These are phyloP conservation scores for Lagria hirta DNA, from an alignment of 2,888 invertebrate genomes.

Conservation along the genomic window DNA sequence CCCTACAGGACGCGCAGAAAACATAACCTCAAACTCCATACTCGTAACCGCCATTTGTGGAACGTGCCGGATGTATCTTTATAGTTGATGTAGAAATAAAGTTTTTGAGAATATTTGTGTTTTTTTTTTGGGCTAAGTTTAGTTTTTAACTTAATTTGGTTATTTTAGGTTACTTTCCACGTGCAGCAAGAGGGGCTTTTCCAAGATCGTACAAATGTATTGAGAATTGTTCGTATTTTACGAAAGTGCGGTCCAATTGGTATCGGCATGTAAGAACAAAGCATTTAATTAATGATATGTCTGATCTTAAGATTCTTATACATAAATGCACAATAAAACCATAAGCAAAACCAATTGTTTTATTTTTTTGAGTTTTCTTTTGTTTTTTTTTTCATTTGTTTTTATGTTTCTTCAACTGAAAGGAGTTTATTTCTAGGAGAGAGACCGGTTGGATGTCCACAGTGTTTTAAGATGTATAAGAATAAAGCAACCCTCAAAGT, in stretches of 20 bases:
- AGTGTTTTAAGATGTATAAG: slow-evolving; percentile 35
- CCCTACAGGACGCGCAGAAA: slow-evolving; percentile 53
- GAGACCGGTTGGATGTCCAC: slow-evolving; percentile 29
- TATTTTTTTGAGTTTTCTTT: too few species aligned
- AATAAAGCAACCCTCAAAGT: slow-evolving; percentile 33
- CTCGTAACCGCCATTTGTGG: slow-evolving; percentile 11
- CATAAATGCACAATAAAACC: slow-evolving; percentile 14
- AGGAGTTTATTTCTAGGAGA: slow-evolving; percentile 10
- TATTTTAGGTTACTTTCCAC: too few species aligned
- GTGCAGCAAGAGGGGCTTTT: slow-evolving; percentile 2
- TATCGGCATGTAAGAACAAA: slow-evolving; percentile 27
- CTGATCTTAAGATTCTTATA: slow-evolving; percentile 15
- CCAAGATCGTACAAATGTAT: slow-evolving; percentile 25
- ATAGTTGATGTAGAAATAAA: too few species aligned
- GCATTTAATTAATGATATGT: slow-evolving; percentile 13
- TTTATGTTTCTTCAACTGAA: too few species aligned
- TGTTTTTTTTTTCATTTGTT: too few species aligned
- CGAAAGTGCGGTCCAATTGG: slow-evolving; percentile 28
- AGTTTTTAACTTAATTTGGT: too few species aligned
- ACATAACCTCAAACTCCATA: slow-evolving; percentile 23
- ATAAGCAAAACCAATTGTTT: not conserved
- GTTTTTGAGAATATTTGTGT: too few species aligned
- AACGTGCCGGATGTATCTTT: too few species aligned
- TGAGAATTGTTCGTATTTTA: slow-evolving; percentile 20
- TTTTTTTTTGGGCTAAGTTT: too few species aligned